Evolutionary conservation across 2,888 invertebrate species (phyloP), one percentile per base, ranked within the genome.

Genomic region (Leptinotarsa haldemani): DNA sequence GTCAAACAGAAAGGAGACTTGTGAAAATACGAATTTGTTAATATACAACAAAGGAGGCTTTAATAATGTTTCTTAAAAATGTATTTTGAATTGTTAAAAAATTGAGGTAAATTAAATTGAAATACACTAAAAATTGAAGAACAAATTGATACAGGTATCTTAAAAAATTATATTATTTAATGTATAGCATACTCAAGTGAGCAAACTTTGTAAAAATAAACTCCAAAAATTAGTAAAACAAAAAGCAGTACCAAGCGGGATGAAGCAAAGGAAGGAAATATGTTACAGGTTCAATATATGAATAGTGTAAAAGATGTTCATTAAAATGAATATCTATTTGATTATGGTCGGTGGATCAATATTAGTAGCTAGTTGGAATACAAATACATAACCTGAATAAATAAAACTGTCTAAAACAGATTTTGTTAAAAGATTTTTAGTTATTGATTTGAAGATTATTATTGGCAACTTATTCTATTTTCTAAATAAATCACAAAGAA

Each of bases 221-320:
- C 61, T 40, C 69, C 53, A 67, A 18, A 58, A 22, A 69, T 47
- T 53, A 25, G 58, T 69, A 25, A 58, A 40, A 63, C 64, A 63
- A 70, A 47, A 48, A 63, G 52, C 64, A 61, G 16, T 53, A 7
- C 40, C 25, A 61, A 64, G 58, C 40, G 13, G 56, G 64, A 30
- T 64, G 20, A 70, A 64, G 63, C 52, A 40, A 52, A 70, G 61
- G 61, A 69, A 30, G 20, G 47, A 12, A 40, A 22, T 18, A 70
- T 40, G 40, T 48, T 40, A 64, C 25, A 56, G 52, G n/a, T 63
- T 16, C 18, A 46, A 69, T 61, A 64, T 22, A 30, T 63, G 65
- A 64, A 73, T 69, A 73, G 73, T 73, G 69, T 58, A 69, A 73
- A 56, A 68, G 58, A 65, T 69, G 58, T 58, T 47, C n/a, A 46